phyloP scores from a whole-genome alignment of 2,113 vertebrate genomes.

The Rhombomys opimus region DNA sequence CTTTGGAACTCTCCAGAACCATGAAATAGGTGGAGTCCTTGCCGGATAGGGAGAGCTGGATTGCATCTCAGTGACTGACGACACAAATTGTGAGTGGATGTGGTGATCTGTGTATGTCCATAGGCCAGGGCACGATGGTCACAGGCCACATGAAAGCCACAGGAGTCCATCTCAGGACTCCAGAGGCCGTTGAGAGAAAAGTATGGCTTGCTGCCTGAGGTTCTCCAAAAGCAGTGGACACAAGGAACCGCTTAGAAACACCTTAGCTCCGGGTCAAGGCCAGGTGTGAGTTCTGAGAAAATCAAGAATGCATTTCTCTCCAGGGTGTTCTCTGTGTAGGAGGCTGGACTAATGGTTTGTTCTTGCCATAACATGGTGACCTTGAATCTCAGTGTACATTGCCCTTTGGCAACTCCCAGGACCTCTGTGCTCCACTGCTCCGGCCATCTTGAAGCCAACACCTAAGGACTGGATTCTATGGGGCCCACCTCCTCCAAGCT shows the following conservation, averaged over 20 bases:
- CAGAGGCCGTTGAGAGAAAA: not conserved
- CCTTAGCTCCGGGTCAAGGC: not conserved
- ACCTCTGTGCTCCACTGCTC: slow-evolving; percentile 25
- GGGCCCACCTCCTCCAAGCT: slow-evolving; percentile 66
- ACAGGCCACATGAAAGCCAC: not conserved
- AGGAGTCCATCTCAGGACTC: not conserved
- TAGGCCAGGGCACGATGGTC: not conserved
- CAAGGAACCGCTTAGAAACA: not conserved
- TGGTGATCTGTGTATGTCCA: accelerated
- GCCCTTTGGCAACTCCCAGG: slow-evolving; percentile 76
- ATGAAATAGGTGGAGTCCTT: not conserved
- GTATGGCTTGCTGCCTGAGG: not conserved
- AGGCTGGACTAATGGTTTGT: slow-evolving; percentile 43
- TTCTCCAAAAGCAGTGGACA: not conserved
- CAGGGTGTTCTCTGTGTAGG: slow-evolving; percentile 60
- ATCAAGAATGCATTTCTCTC: slow-evolving; percentile 68
- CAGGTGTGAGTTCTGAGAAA: not conserved
- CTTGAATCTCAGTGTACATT: slow-evolving; percentile 60
- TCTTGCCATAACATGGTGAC: slow-evolving; percentile 59
- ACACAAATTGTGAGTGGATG: not conserved
- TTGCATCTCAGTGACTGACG: not conserved
- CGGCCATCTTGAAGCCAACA: slow-evolving; percentile 53
- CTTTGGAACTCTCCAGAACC: not conserved
- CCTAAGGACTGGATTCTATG: slow-evolving; percentile 60
- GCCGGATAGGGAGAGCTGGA: not conserved